These are phyloP conservation scores for Acromyrmex charruanus DNA, from an alignment of 1,140 invertebrate species.

Conservation along the genomic window DNA sequence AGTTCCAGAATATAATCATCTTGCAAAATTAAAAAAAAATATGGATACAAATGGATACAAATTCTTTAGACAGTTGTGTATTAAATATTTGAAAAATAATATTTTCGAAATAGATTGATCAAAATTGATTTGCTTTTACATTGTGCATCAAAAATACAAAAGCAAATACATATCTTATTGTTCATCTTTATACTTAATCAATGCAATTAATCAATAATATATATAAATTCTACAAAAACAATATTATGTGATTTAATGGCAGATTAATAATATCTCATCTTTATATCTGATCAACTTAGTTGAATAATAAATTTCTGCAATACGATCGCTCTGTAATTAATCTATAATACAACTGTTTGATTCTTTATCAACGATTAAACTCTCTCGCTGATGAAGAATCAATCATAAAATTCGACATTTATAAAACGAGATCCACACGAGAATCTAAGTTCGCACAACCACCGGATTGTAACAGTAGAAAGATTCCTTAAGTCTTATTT, in stretches of 20 bases:
- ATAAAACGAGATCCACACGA: background rate
- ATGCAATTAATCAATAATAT: background rate
- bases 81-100: conserved; percentile 7
- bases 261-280: background rate
- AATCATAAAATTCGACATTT: background rate
- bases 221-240: background rate
- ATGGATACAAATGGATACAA: background rate
- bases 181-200: background rate
- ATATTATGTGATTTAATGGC: background rate
- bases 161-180: background rate
- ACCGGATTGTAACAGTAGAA: too few relatives aligned
- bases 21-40: background rate
- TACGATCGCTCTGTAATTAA: background rate
- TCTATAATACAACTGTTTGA: background rate
- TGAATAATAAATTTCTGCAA: conserved; percentile 10
- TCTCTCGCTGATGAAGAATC: background rate
- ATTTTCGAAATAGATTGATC: background rate
- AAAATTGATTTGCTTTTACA: background rate
- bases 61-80: conserved; percentile 26
- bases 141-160: background rate
- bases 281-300: background rate
- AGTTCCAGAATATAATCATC: background rate
- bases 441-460: background rate
- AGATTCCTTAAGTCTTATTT: conserved; percentile 18
- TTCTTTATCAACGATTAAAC: background rate